phyloP scores from a whole-genome alignment of 2,113 vertebrate species.

The Zosterops lateralis region DNA sequence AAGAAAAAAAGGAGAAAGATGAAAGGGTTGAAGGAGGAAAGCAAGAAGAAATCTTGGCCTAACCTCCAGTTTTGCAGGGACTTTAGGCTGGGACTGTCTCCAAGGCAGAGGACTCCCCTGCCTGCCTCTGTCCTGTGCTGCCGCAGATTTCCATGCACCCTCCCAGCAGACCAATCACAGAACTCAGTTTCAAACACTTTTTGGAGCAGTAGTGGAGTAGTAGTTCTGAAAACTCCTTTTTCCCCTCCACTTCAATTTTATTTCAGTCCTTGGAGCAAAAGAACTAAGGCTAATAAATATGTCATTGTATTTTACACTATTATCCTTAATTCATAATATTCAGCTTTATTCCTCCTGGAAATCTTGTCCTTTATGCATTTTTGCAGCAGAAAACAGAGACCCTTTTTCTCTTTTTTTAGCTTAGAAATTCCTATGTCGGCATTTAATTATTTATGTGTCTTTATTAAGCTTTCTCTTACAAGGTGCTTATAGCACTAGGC shows the following conservation, averaged over 20 bases:
- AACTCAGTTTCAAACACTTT: not conserved
- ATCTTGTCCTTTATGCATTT: not conserved
- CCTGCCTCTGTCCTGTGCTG: not conserved
- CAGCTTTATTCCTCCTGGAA: not conserved
- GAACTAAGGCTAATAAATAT: not conserved
- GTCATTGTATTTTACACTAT: not conserved
- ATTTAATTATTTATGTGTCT: slow-evolving; percentile 47
- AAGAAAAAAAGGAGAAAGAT: not conserved
- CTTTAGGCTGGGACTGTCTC: not conserved
- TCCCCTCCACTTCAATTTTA: not conserved
- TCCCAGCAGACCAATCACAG: accelerated
- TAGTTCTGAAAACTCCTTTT: not conserved
- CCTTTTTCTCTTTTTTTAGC: not conserved
- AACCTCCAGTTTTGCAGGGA: not conserved
- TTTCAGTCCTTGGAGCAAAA: not conserved
- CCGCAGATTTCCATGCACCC: not conserved
- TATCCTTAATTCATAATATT: not conserved
- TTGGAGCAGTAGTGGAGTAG: not conserved
- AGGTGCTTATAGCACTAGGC: not conserved
- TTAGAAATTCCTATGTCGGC: not conserved
- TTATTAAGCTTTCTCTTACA: slow-evolving; percentile 14
- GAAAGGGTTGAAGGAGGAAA: not conserved
- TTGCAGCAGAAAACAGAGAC: not conserved
- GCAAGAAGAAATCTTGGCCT: not conserved
- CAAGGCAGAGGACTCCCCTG: not conserved